A percentile compares a stretch with the other conserved stretches of the same genome.
Evolutionary conservation across 2,113 vertebrate species (phyloP).

Genomic region (Limanda limanda): DNA sequence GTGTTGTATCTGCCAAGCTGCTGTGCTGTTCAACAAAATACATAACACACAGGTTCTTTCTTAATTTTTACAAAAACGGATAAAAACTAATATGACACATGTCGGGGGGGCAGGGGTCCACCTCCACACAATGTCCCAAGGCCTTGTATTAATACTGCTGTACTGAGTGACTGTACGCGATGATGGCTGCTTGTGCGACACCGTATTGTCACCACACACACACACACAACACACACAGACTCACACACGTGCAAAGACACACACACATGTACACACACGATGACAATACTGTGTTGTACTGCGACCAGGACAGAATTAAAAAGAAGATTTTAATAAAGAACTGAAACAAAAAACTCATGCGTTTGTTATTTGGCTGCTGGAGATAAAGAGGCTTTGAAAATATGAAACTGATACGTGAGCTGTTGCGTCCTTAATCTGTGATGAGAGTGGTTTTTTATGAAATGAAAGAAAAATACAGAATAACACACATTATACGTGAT

Average conservation of each 20-base stretch:
- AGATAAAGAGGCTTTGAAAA: too few species aligned
- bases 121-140: constrained; percentile 58
- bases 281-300: constrained; percentile 80
- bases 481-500: too few species aligned
- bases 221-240: constrained; percentile 10
- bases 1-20: constrained; percentile 63
- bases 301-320: constrained; percentile 78
- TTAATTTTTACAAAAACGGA: constrained; percentile 59
- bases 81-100: constrained; percentile 26
- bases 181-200: constrained; percentile 51
- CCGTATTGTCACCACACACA: constrained; percentile 59
- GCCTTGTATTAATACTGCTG: constrained; percentile 73
- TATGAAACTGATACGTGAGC: too few species aligned
- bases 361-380: constrained; percentile 8
- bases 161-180: constrained; percentile 61
- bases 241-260: neutral
- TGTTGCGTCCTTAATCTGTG: too few species aligned
- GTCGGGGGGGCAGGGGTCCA: constrained; percentile 15
- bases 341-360: constrained; percentile 34
- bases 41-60: constrained; percentile 48
- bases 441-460: too few species aligned
- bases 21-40: constrained; percentile 62
- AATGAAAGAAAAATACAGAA: too few species aligned
- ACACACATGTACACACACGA: constrained; percentile 38
- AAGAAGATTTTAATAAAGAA: constrained; percentile 83